Conservation (phyloP, 2,113 vertebrate species). For the Otis tarda region DNA sequence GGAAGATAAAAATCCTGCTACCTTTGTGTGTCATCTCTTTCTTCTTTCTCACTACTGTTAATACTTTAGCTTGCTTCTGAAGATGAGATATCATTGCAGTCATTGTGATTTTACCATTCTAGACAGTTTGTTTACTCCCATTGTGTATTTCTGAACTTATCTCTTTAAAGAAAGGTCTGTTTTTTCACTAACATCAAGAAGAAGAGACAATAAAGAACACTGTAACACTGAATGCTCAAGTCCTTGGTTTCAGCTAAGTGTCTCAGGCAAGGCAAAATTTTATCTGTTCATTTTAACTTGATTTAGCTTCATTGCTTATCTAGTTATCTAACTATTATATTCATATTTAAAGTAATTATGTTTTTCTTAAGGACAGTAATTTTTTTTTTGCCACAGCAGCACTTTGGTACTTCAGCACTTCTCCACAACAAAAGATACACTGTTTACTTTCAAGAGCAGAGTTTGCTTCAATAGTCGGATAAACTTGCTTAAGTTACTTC, state of each 20-base stretch:
- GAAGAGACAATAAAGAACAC: background rate
- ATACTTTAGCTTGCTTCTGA: constrained; percentile 6
- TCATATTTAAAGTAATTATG: background rate
- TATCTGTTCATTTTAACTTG: background rate
- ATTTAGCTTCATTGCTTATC: background rate
- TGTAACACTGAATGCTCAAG: background rate
- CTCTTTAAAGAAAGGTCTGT: background rate
- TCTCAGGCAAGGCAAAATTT: background rate
- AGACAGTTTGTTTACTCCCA: background rate
- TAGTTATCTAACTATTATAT: background rate
- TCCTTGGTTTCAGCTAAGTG: background rate
- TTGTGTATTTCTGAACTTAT: background rate
- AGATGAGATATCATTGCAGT: background rate
- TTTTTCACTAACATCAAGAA: background rate
- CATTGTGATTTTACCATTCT: background rate
- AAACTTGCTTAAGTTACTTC: background rate
- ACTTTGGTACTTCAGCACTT: background rate
- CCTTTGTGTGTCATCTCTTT: background rate
- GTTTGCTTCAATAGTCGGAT: background rate
- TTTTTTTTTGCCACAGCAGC: background rate
- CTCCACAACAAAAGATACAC: background rate
- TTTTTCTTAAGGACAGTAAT: background rate
- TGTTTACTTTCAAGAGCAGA: background rate
- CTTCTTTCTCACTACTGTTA: background rate
- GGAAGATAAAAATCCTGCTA: background rate